These are phyloP conservation scores for Acrobasis repandana DNA, from an alignment of 2,888 invertebrate species.

Conservation along the genomic window DNA sequence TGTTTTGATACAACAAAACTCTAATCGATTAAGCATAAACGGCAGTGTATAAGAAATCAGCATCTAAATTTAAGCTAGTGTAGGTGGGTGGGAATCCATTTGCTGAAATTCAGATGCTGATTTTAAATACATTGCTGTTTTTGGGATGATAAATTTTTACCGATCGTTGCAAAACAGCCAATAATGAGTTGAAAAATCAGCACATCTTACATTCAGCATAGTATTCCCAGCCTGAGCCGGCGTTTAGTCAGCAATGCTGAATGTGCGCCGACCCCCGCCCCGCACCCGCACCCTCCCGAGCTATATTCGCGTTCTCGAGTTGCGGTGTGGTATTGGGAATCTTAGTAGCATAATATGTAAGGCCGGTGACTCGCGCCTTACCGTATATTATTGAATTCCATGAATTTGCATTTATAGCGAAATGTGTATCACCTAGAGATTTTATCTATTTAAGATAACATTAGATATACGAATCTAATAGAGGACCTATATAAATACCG, in stretches of 20 bases:
- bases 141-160: too few species aligned
- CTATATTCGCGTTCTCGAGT: constrained; percentile 35
- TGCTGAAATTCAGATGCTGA: too few species aligned
- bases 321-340: constrained; percentile 59
- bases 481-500: constrained; percentile 65
- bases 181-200: too few species aligned
- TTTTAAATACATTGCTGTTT: too few species aligned
- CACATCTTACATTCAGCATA: too few species aligned
- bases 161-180: too few species aligned
- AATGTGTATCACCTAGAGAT: constrained; percentile 81
- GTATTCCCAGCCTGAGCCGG: too few species aligned
- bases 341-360: constrained; percentile 79
- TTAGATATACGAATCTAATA: constrained; percentile 66
- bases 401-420: constrained; percentile 83
- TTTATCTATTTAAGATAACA: constrained; percentile 77
- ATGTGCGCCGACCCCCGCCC: background rate
- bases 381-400: constrained; percentile 78
- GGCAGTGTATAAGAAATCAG: too few species aligned
- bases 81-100: too few species aligned
- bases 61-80: too few species aligned
- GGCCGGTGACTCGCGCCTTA: constrained; percentile 62
- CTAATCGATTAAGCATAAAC: too few species aligned
- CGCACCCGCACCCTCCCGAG: constrained; percentile 5
- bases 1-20: background rate
- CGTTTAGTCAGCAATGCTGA: background rate